Base-by-base conservation (phyloP, 2,888 invertebrate species). In the Drosophila meridiana region DNA sequence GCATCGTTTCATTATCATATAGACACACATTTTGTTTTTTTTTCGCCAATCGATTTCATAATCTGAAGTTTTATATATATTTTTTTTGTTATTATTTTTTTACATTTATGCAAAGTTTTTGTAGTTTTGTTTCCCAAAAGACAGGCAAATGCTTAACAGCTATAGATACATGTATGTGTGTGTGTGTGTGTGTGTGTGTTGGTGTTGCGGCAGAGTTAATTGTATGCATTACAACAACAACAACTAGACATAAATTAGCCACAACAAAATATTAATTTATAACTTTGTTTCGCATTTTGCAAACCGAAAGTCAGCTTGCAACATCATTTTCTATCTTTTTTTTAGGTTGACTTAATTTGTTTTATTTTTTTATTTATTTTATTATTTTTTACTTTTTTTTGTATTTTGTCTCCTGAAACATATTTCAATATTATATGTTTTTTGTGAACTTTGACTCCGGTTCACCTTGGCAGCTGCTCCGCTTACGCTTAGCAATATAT, bases 1-100 rank as follows among this genome's bases (percentile, higher is more conserved):
- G 76, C 86, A 32, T 42, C 74, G 87, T 89, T 86, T 86, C 85
- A 86, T 86, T 86, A 86, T 86, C 87, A 86, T 86, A 69, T 66
- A 65, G 62, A 62, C 38, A 45, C 68, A 75, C 76, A 70, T 57
- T 72, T 50, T n/a, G n/a, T 53, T 71, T 60, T 55, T 60, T 34
- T 83, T 82, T 84, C 65, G 85, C 85, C 79, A 87, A 78, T 82
- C 73, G 68, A 78, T 91, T 89, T 89, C 91, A 81, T 88, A 91
- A 91, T 80, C 68, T 76, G 73, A 40, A 62, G 65, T 78, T 74
- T 62, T 59, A 52, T 68, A 36, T 70, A 43, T 45, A 52, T 42
- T 48, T 65, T 63, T 50, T 60, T 50, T 62, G 68, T 69, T 70
- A 69, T 55, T 75, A 52, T 73, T 73, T 76, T 57, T 57, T 73